Evolutionary conservation across 2,113 vertebrate species (phyloP), one percentile per base, ranked within the genome.

Genomic region (Pelmatolapia mariae): DNA sequence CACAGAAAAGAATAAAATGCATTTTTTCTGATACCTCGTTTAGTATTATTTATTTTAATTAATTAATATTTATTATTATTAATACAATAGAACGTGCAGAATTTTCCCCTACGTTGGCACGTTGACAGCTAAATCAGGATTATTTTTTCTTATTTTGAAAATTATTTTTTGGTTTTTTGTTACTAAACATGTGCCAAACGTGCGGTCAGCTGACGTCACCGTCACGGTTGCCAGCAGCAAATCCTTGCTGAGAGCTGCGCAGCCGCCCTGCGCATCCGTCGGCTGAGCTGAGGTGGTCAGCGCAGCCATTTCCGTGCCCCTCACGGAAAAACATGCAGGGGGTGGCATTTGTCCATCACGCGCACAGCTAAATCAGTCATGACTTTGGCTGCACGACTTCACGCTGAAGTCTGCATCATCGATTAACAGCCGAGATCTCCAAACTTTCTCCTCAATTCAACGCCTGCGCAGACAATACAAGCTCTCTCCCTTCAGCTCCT

Each of bases 221-320:
- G 83, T 31, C 85, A 71, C 59, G 66, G 84, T 88, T 45, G 83
- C 90, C 89, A 81, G 86, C 86, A 95, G 93, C 96, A 91, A 93
- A 95, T 96, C 85, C 91, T 86, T 40, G 57, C 71, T 22, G 73
- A 87, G 89, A 94, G 89, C 90, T 94, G 95, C 96, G 96, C 96
- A 97, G 95, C 88, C 94, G 95, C 94, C 57, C 94, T 97, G 96
- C 96, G 96, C 96, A 97, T 95, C 92, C 93, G 91, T 79, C 83
- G 40, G 78, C 79, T 63, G 61, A 80, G 80, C 26, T 22, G 63
- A 83, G 87, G 84, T 71, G 90, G 92, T 85, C 84, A 83, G 86
- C 92, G 96, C 96, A 96, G 96, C 96, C 96, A 96, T 96, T 95
- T 96, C 89, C 89, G 89, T 76, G 73, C 61, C 59, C 56, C 79